phyloP scores from a whole-genome alignment of 2,888 invertebrate genomes.

The Harmothoe impar region DNA sequence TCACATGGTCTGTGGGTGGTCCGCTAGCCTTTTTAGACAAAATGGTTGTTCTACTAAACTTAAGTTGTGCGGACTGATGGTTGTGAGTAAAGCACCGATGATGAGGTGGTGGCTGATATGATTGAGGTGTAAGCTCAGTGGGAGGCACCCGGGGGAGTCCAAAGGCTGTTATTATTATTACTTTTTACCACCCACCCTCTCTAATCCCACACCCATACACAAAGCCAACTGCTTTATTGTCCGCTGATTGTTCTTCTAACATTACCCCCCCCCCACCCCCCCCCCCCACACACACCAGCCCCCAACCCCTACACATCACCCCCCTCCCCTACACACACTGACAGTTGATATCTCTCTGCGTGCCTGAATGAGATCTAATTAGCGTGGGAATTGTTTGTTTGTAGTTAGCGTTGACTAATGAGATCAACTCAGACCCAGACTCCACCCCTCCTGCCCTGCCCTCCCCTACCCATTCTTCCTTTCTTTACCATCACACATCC shows the following conservation, averaged over 20 bases:
- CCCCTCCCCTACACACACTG: neutral
- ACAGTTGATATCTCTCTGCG: constrained; percentile 33
- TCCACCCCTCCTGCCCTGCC: neutral
- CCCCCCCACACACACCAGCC: neutral
- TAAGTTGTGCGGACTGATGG: too few relatives aligned
- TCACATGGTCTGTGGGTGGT: too few relatives aligned
- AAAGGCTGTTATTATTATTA: neutral
- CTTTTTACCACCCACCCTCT: constrained; percentile 10
- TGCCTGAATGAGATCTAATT: constrained; percentile 29
- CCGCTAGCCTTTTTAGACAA: too few relatives aligned
- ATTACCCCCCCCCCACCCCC: neutral
- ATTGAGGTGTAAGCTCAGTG: too few relatives aligned
- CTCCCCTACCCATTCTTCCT: neutral
- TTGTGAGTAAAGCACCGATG: too few relatives aligned
- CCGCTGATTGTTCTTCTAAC: neutral
- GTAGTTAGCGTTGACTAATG: constrained; percentile 39
- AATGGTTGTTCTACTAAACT: too few relatives aligned
- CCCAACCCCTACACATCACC: neutral
- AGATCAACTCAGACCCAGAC: constrained; percentile 17
- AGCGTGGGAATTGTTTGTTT: constrained; percentile 31
- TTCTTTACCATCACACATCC: neutral
- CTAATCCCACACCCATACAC: neutral
- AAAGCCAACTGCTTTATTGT: neutral
- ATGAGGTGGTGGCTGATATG: too few relatives aligned
- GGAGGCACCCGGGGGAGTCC: too few relatives aligned